phyloP scores from a whole-genome alignment of 2,888 invertebrate genomes.

The Drosophila borealis region DNA sequence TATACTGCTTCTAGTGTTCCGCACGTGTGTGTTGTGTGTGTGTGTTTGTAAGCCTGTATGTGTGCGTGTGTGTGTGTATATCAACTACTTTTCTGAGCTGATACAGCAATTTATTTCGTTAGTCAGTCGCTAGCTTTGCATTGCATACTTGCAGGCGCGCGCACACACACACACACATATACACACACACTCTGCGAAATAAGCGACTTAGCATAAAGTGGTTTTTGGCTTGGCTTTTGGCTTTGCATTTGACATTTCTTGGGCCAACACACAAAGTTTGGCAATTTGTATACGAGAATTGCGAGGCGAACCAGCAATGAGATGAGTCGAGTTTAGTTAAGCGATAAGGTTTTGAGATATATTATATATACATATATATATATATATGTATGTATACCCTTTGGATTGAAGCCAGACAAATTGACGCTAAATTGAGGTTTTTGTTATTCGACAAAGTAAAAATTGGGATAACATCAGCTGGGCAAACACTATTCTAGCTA shows the following conservation, averaged over 20 bases:
- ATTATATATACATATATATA: background rate
- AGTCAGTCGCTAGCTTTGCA: conserved; percentile 56
- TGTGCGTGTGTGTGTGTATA: conserved; percentile 15
- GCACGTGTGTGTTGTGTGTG: conserved; percentile 3
- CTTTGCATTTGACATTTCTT: conserved; percentile 66
- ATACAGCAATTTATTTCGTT: conserved; percentile 77
- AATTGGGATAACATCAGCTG: background rate
- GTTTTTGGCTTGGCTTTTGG: conserved; percentile 65
- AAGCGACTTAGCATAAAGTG: conserved; percentile 67
- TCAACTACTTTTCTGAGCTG: conserved; percentile 63
- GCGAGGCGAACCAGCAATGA: conserved; percentile 30
- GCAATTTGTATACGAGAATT: conserved; percentile 52
- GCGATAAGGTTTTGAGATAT: conserved; percentile 23
- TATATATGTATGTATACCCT: background rate
- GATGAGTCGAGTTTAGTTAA: conserved; percentile 16
- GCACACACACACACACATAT: conserved; percentile 8
- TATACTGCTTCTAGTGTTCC: conserved; percentile 7
- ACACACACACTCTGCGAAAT: conserved; percentile 41
- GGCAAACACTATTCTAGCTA: too few relatives aligned
- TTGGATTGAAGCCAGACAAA: conserved; percentile 36
- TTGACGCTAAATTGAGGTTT: conserved; percentile 39
- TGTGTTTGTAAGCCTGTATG: conserved; percentile 1
- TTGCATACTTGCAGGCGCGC: conserved; percentile 44
- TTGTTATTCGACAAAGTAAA: conserved; percentile 21
- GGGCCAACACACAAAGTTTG: conserved; percentile 61